Base-by-base conservation (phyloP, 2,888 invertebrate genomes). In the Antitype chi region DNA sequence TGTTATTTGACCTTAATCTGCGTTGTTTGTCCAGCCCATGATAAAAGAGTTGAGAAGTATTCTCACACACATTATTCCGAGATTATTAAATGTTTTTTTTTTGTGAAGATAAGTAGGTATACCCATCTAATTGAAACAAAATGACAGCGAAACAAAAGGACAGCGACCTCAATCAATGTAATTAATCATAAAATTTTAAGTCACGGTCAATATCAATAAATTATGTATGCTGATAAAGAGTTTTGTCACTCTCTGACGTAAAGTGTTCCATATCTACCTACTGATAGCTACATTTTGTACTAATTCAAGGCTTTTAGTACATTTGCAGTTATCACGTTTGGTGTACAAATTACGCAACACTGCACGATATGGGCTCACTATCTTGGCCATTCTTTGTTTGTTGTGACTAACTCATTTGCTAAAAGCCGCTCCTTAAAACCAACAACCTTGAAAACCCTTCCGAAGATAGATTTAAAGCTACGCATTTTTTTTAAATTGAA, bases 1-100 rank as follows among this genome's bases (percentile, higher is more conserved):
- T 67, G 66, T 67, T 71, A 38, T 82, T 80, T 80, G 78, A 80
- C 80, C 80, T 78, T 78, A 11, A 25, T 53, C 84, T 52, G 55
- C 15, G 62, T 43, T 76, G 64, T 81, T 75, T 32, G 15, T 68
- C 28, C 32, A 38, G 17, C 57, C 63, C 7, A 32, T 47, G 23
- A 82, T 82, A 64, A 73, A 57, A 64, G 3, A 59, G 23, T 32
- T 23, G 13, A 75, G 7, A 28, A 25, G 23, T 80, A 63, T 62
- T 32, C 11, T 62, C 62, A 47, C 20, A 47, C 25, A 43, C 25
- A 25, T 47, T 25, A 47, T 13, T 47, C 6, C 43, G 17, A 47
- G n/a, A n/a, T n/a, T 60, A 79, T 17, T 28, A 8, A 64, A 32
- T 38, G 38, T 38, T 38, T 38, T 38, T 38, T 38, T 43, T 43